These are phyloP conservation scores for Australoheros facetus DNA, from an alignment of 2,797 vertebrate species.

Conservation along the genomic window DNA sequence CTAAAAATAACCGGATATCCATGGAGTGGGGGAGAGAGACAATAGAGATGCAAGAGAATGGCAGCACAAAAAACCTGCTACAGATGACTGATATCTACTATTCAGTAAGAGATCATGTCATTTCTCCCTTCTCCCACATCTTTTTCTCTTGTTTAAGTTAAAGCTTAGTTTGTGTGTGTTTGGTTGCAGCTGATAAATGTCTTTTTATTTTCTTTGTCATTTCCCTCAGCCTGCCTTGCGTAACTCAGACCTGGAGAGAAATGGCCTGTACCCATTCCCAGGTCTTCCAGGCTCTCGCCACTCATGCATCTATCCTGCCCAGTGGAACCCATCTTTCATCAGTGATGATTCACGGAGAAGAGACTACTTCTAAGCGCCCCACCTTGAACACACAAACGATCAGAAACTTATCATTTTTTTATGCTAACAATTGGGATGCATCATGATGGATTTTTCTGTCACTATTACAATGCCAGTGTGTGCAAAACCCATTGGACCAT, in stretches of 20 bases:
- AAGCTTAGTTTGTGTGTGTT: background rate
- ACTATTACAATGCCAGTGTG: background rate
- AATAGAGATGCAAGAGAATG: slow-evolving; percentile 99
- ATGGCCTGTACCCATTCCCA: slow-evolving; percentile 92
- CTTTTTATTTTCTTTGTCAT: background rate
- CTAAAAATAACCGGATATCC: slow-evolving; percentile 90
- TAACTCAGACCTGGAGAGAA: slow-evolving; percentile 94
- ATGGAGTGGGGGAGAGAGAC: slow-evolving; percentile 97
- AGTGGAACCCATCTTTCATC: slow-evolving; percentile 96
- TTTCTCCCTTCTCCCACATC: background rate
- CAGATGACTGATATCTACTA: slow-evolving; percentile 98
- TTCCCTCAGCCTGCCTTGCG: slow-evolving; percentile 86
- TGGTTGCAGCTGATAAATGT: background rate
- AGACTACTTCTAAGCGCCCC: slow-evolving; percentile 90
- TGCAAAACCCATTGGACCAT: slow-evolving; percentile 7
- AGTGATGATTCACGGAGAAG: slow-evolving; percentile 93
- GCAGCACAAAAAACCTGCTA: slow-evolving; percentile 98
- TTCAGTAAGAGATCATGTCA: slow-evolving; percentile 81
- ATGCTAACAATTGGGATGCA: slow-evolving; percentile 3
- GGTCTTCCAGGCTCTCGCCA: slow-evolving; percentile 95
- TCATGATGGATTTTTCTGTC: slow-evolving; percentile 2
- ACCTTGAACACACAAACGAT: background rate
- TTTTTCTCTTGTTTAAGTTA: background rate
- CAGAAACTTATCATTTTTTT: background rate
- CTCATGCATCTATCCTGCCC: slow-evolving; percentile 96